Evolutionary conservation across 2,888 invertebrate genomes (phyloP).

Genomic region (Sarcophaga variegata): DNA sequence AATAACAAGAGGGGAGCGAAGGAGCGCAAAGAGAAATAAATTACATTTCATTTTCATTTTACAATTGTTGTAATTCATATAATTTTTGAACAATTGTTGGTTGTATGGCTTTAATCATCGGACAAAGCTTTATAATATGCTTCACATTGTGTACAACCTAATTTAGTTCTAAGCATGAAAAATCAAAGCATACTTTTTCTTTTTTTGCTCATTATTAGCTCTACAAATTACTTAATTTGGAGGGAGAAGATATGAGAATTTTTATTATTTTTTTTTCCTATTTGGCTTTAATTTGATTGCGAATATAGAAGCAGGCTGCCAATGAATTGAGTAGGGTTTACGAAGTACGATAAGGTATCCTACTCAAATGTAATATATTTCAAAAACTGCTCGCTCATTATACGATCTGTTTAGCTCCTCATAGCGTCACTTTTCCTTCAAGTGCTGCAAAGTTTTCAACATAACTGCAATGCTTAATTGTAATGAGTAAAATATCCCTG

Average conservation of each 20-base stretch:
- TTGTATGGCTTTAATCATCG: slow-evolving; percentile 23
- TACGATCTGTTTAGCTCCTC: no score
- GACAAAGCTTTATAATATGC: not conserved
- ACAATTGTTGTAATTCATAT: slow-evolving; percentile 54
- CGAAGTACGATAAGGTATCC: no score
- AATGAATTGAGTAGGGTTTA: not conserved
- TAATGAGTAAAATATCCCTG: no score
- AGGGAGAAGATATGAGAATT: not conserved
- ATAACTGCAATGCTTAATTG: no score
- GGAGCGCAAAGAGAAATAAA: slow-evolving; percentile 26
- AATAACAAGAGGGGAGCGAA: not conserved
- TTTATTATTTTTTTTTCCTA: not conserved
- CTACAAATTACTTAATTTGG: not conserved
- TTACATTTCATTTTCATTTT: slow-evolving; percentile 56
- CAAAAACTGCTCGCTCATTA: no score
- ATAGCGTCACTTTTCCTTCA: no score
- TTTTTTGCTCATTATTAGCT: not conserved
- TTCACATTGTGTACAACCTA: not conserved
- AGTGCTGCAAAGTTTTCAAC: no score
- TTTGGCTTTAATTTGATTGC: not conserved
- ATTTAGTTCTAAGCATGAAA: slow-evolving; percentile 10
- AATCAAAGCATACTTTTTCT: slow-evolving; percentile 21
- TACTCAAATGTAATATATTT: no score
- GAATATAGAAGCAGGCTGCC: not conserved
- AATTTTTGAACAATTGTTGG: slow-evolving; percentile 49